phyloP scores from a whole-genome alignment of 2,113 vertebrate genomes.

The Poeciliopsis occidentalis region DNA sequence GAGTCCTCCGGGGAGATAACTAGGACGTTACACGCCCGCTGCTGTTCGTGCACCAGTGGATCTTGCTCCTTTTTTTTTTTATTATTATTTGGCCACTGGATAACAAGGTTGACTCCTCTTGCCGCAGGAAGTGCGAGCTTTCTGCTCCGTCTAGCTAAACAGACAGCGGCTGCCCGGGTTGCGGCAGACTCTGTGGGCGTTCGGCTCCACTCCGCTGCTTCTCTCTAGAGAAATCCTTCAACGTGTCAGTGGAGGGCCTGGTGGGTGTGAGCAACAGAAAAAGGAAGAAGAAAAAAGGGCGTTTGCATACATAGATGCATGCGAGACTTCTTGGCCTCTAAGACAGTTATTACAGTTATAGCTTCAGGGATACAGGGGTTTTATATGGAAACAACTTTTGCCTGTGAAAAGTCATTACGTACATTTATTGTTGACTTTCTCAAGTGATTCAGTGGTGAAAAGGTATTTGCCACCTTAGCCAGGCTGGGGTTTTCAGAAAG shows the following conservation, averaged over 20 bases:
- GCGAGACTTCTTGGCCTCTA: constrained; percentile 17
- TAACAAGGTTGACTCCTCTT: constrained; percentile 62
- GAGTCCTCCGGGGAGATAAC: constrained; percentile 30
- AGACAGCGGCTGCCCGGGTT: constrained; percentile 36
- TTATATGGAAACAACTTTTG: constrained; percentile 56
- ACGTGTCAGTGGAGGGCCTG: constrained; percentile 43
- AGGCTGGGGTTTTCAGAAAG: neutral
- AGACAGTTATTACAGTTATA: constrained; percentile 37
- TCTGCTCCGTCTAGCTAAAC: constrained; percentile 52
- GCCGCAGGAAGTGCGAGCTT: constrained; percentile 51
- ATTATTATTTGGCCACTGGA: constrained; percentile 36
- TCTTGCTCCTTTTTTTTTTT: constrained; percentile 26
- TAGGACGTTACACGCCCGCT: constrained; percentile 40
- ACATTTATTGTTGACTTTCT: constrained; percentile 52
- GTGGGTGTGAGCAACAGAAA: constrained; percentile 41
- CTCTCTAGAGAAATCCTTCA: constrained; percentile 47
- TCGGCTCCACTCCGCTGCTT: constrained; percentile 47
- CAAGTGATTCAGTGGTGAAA: constrained; percentile 23
- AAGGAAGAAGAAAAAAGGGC: constrained; percentile 4
- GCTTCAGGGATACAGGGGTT: constrained; percentile 39
- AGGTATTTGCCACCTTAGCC: constrained; percentile 49
- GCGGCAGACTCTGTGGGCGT: constrained; percentile 58
- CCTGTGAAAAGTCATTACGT: constrained; percentile 40
- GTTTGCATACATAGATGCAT: constrained; percentile 56
- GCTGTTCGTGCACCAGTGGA: constrained; percentile 40